A percentile compares a stretch with the other conserved stretches of the same genome.
phyloP scores from a whole-genome alignment of 2,797 vertebrate genomes.

The Threskiornis aethiopicus region DNA sequence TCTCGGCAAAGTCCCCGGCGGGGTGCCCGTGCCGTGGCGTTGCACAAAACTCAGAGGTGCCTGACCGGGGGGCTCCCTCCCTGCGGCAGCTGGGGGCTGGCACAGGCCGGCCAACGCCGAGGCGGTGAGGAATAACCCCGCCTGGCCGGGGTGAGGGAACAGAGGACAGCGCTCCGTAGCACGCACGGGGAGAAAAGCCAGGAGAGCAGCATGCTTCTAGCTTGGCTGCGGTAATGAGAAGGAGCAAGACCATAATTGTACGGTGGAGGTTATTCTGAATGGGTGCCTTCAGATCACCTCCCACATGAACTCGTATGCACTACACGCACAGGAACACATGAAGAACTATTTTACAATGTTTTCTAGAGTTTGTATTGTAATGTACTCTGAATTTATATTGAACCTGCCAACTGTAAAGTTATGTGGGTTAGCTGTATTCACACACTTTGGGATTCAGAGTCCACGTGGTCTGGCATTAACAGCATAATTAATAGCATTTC shows the following conservation, averaged over 20 bases:
- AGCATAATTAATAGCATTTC: background rate
- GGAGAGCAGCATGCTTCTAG: fast-evolving
- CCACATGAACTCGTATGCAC: background rate
- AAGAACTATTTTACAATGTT: background rate
- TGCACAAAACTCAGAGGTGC: background rate
- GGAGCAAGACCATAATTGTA: background rate
- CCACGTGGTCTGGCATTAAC: background rate
- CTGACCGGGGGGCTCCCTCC: background rate
- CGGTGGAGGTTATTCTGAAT: background rate
- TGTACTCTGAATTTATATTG: background rate
- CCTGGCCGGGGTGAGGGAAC: background rate
- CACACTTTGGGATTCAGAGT: background rate
- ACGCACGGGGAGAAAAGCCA: fast-evolving
- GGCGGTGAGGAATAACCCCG: fast-evolving
- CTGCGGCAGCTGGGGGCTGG: fast-evolving
- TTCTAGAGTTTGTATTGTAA: background rate
- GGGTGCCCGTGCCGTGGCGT: background rate
- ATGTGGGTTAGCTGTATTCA: fast-evolving
- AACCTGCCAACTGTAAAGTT: background rate
- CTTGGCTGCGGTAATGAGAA: background rate
- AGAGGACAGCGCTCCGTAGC: fast-evolving
- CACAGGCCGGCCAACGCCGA: fast-evolving
- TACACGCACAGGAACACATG: fast-evolving
- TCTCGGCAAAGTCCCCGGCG: no score
- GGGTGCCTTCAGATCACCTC: background rate